These are phyloP conservation scores for Hippocampus comes DNA, from an alignment of 2,113 vertebrate species.

Conservation along the genomic window DNA sequence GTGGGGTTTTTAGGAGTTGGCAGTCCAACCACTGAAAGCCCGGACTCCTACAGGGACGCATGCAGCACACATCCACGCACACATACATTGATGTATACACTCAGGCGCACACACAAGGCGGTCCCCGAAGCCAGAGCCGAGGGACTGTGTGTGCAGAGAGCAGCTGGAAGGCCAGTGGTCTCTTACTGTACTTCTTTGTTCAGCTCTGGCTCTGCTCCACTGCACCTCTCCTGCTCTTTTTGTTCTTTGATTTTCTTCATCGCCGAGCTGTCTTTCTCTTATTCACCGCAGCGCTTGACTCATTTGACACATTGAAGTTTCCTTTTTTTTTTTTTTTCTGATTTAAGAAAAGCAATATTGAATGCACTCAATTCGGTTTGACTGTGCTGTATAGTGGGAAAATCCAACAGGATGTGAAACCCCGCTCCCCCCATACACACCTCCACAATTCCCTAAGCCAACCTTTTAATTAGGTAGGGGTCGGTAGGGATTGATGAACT, in stretches of 20 bases:
- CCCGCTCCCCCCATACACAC: background rate
- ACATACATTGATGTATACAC: slow-evolving; percentile 25
- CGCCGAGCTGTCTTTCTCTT: slow-evolving; percentile 4
- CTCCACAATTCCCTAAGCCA: background rate
- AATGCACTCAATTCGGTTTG: background rate
- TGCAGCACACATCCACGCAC: slow-evolving; percentile 37
- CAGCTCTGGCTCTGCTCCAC: slow-evolving; percentile 55
- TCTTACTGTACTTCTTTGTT: slow-evolving; percentile 73
- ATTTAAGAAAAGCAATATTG: background rate
- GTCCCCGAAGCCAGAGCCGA: slow-evolving; percentile 30
- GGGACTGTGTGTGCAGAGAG: slow-evolving; percentile 53
- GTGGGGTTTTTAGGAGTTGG: slow-evolving; percentile 56
- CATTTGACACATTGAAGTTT: background rate
- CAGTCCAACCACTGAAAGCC: slow-evolving; percentile 58
- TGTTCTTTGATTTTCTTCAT: slow-evolving; percentile 26
- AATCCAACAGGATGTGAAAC: background rate
- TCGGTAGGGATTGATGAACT: background rate
- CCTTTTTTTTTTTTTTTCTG: background rate
- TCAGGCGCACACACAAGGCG: slow-evolving; percentile 21
- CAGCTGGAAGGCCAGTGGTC: slow-evolving; percentile 62
- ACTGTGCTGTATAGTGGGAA: background rate
- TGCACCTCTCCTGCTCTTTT: slow-evolving; percentile 19
- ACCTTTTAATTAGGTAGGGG: background rate
- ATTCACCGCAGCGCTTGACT: background rate
- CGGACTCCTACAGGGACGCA: slow-evolving; percentile 62